Percentiles rank a stretch among this genome's conserved stretches.
Conservation (phyloP, 2,113 vertebrate species). For the Pseudopipra pipra region DNA sequence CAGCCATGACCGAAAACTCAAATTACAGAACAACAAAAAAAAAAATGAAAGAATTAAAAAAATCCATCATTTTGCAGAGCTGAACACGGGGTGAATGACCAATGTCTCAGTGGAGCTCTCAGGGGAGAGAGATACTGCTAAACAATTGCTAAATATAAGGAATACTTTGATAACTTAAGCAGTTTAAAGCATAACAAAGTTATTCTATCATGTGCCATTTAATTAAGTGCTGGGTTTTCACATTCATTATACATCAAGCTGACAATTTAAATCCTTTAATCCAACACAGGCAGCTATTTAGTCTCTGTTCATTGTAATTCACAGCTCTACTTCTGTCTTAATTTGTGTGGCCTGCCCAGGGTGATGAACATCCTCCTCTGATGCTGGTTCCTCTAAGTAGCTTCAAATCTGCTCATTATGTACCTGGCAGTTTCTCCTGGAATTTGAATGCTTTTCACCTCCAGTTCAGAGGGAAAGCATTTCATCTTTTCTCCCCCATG, state of each 20-base stretch:
- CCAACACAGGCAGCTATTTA: conserved; percentile 86
- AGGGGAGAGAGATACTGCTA: conserved; percentile 35
- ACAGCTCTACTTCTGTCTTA: conserved; percentile 84
- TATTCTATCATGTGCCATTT: conserved; percentile 77
- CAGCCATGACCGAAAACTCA: background rate
- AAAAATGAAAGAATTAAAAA: background rate
- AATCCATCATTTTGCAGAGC: background rate
- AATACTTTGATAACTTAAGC: conserved; percentile 66
- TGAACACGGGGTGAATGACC: background rate
- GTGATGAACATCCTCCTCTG: conserved; percentile 76
- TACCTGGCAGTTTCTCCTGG: conserved; percentile 38
- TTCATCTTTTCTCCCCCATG: conserved; percentile 66
- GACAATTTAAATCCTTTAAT: conserved; percentile 86
- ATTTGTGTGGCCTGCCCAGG: conserved; percentile 82
- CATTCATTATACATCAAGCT: conserved; percentile 84
- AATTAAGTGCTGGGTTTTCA: conserved; percentile 79
- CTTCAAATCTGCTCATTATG: conserved; percentile 67
- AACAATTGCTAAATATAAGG: conserved; percentile 74
- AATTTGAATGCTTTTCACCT: conserved; percentile 60
- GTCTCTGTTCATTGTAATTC: conserved; percentile 89
- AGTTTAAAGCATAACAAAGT: conserved; percentile 76
- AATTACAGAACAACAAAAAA: background rate
- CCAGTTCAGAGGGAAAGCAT: conserved; percentile 61
- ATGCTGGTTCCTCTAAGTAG: conserved; percentile 63
- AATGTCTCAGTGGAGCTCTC: background rate